Base-by-base conservation (phyloP, 1,140 invertebrate genomes). In the Euura saliciscinereae region DNA sequence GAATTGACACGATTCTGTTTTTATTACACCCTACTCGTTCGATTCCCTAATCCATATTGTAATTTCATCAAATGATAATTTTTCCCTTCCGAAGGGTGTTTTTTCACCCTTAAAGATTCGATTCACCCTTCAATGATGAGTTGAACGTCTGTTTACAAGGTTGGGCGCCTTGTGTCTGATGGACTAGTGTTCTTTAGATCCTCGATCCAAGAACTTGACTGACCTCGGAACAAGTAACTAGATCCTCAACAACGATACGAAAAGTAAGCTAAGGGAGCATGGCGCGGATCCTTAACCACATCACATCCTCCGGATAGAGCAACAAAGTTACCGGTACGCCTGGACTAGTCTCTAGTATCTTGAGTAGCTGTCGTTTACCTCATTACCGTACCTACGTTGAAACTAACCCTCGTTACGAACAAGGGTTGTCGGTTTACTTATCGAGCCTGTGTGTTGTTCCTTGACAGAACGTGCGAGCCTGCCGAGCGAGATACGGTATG, bases 291-390 rank as follows among this genome's bases (percentile, higher is more conserved):
- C 28, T 28, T 28, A 28, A 28, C 28, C 28, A 28, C 28, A 28
- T 28, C 28, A 28, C 28, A 28, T 28, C 28, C 28, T 1, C 1
- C 28, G 28, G 28, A 28, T 28, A 28, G 28, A 28, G 28, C 1
- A 59, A 59, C 51, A 8, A 59, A 59, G 51, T 59, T 59, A 28
- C 28, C 13, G 51, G 51, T 59, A 59, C 8, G 13, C 51, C 13
- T 59, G 3, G 51, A 59, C 51, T 59, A 28, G 28, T 28, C 28
- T 28, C 28, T 28, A 28, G 28, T 28, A 28, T 11, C 8, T 6
- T 59, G 51, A 59, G 51, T 59, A n/a, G 51, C 51, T 59, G 51
- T 59, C 51, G 51, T 2, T 59, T 59, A 59, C 51, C 51, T 59
- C 51, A n/a, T 59, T 59, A n/a, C 51, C 28, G 28, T 28, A 28